Conservation (phyloP, 2,797 vertebrate species). For the Petrocephalus schoutedeni region DNA sequence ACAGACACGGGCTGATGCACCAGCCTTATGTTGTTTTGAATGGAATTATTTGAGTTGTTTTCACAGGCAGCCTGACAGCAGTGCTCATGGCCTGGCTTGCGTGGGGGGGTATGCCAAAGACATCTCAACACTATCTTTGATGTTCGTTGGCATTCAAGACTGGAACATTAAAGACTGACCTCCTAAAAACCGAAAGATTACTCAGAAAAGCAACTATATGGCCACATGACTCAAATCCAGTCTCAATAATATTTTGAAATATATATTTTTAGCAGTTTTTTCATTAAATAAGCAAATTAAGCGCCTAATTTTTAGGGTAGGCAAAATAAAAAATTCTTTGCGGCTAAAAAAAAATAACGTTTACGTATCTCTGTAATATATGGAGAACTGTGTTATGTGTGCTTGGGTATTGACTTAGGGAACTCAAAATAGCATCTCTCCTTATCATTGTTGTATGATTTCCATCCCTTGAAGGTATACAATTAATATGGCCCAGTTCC, state of each 20-base stretch:
- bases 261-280: background rate
- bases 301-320: background rate
- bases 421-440: background rate
- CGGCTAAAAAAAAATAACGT: background rate
- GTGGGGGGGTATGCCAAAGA: background rate
- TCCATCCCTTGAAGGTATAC: background rate
- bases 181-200: background rate
- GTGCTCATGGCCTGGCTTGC: background rate
- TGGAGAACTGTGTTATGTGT: background rate
- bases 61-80: background rate
- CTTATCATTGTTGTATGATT: background rate
- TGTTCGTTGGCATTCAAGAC: background rate
- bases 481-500: background rate
- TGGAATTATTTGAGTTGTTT: background rate
- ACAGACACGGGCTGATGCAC: background rate
- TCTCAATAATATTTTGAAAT: constrained; percentile 4
- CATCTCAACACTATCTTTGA: background rate
- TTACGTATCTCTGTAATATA: background rate
- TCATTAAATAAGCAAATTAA: background rate
- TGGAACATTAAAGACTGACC: background rate
- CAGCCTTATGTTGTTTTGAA: background rate
- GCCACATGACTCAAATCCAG: background rate
- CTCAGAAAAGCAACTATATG: background rate
- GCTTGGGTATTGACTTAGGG: background rate
- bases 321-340: background rate